Percentiles rank a stretch among this genome's conserved stretches.
Conservation (phyloP, 2,113 vertebrate genomes). For the Catharus minimus region DNA sequence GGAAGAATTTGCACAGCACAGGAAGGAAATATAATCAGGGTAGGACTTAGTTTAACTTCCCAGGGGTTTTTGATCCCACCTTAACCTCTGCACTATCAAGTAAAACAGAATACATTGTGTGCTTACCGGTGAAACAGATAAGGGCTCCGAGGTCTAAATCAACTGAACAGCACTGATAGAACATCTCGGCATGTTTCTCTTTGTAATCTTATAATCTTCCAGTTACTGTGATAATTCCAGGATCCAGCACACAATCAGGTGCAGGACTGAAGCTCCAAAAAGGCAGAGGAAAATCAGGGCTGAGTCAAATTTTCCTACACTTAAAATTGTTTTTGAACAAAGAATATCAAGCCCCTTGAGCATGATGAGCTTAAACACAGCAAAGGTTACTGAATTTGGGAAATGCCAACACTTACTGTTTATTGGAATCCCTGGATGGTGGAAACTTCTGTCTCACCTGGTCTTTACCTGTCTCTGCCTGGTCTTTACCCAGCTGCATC, state of each 20-base stretch:
- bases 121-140: neutral
- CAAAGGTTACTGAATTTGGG: neutral
- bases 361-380: neutral
- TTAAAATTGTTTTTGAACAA: neutral
- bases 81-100: slow-evolving; percentile 31
- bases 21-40: slow-evolving; percentile 57
- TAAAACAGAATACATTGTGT: neutral
- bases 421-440: neutral
- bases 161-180: neutral
- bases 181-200: neutral
- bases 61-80: neutral
- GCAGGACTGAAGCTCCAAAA: neutral
- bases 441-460: neutral
- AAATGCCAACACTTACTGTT: neutral
- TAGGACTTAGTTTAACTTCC: slow-evolving; percentile 27
- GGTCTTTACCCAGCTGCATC: neutral
- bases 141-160: neutral
- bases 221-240: neutral
- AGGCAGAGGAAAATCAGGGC: neutral
- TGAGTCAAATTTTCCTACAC: neutral
- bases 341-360: neutral
- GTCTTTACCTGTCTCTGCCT: neutral
- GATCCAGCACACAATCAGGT: neutral
- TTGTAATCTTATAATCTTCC: neutral
- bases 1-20: slow-evolving; percentile 16